Evolutionary conservation across 1,140 invertebrate genomes (phyloP).

Genomic region (Chlorops oryzae): DNA sequence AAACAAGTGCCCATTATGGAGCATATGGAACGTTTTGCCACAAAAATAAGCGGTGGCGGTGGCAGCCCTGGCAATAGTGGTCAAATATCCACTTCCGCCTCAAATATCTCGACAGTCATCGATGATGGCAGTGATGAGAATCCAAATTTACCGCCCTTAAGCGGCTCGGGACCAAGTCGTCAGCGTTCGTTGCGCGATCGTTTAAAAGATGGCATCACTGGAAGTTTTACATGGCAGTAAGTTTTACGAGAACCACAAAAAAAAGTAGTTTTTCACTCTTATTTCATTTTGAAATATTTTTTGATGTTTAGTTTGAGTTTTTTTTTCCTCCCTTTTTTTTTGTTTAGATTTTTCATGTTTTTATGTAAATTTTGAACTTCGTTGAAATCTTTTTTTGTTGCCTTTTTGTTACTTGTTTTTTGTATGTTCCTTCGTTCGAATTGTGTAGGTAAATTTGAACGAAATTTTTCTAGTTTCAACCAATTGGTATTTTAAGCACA

Average conservation of each 20-base stretch:
- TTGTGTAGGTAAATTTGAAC: no score
- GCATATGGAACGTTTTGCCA: constrained; percentile 21
- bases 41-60: constrained; percentile 4
- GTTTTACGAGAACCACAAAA: no score
- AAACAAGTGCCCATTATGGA: constrained; percentile 41
- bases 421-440: no score
- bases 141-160: constrained; percentile 37
- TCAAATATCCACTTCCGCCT: constrained; percentile 37
- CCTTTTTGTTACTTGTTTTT: background rate
- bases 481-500: no score
- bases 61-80: background rate
- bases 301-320: background rate
- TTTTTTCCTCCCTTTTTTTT: background rate
- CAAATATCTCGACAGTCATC: constrained; percentile 37
- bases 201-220: constrained; percentile 66
- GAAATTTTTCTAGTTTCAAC: no score
- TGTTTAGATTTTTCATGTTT: no score
- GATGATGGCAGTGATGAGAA: constrained; percentile 35
- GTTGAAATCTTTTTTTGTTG: no score
- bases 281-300: background rate
- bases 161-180: constrained; percentile 56
- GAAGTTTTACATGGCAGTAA: constrained; percentile 71
- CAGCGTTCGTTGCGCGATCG: constrained; percentile 64
- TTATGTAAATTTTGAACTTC: no score
- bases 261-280: constrained; percentile 3